Evolutionary conservation across 2,888 invertebrate genomes (phyloP), one percentile per base, ranked within the genome.

Genomic region (Amphipyra tragopoginis): DNA sequence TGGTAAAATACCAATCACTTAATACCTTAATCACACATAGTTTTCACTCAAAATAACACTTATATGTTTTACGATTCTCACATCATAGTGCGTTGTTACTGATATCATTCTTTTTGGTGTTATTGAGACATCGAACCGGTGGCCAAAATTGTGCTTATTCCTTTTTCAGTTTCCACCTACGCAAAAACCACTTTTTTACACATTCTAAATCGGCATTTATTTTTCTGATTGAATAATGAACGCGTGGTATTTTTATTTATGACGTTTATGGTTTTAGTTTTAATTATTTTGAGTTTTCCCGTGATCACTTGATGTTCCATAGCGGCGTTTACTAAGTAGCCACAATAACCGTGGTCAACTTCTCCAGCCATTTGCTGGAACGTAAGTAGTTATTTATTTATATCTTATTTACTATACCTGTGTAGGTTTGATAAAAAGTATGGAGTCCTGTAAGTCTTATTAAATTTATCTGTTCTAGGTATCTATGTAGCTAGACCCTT

Each of bases 131-230:
- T 68, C 68, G 68, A 65, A 79, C 77, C 70, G 75, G 75, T 80
- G 69, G 68, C 66, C 75, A 73, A 75, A 82, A 86, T 84, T 75
- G 83, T 86, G 80, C 81, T 80, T 79, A 84, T 86, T 84, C 86
- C 84, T 82, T 87, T 86, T 88, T 81, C 81, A 80, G 83, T 83
- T 70, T 76, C 84, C 75, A 81, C 88, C 90, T 85, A 91, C 90
- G 86, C 85, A 81, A 80, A 77, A 82, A 83, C 81, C 67, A 80
- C 78, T 81, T 85, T 78, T 79, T 80, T 55, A 43, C 51, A 59
- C 11, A 53, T 63, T 50, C 48, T 59, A 61, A 66, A 51, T 56
- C 8, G 42, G 47, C 14, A 48, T 65, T 47, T 51, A 60, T 56
- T 69, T 65, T 38, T 47, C 8, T 61, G 59, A 53, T 63, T 59